Evolutionary conservation across 2,888 invertebrate species (phyloP), one percentile per base, ranked within the genome.

Genomic region (Kryphioiulus occultus): DNA sequence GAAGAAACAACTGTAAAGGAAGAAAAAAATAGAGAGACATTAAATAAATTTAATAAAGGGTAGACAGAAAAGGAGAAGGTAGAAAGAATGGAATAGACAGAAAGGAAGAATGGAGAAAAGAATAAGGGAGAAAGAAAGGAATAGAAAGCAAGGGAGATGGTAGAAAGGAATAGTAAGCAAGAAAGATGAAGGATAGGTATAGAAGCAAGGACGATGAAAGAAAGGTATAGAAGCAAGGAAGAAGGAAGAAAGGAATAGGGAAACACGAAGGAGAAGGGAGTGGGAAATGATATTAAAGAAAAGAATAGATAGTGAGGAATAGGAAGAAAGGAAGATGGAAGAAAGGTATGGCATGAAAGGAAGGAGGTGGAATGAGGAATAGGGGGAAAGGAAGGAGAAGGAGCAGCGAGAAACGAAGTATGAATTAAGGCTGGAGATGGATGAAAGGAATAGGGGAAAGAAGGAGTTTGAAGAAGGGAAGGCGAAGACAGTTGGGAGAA

Each of bases 371-470:
- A 12, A 42, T 26, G 22, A 42, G 44, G 35, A 35, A 7, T n/a
- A 35, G 2, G 35, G 35, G 42, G 39, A 85, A 42, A 22, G 44
- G 42, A 85, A 39, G 39, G 1, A 32, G 42, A 85, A 35, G 17
- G 15, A 85, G 85, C n/a, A n/a, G n/a, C n/a, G n/a, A 15, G 85
- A 85, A 85, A 85, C 10, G 30, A 32, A 85, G 85, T n/a, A n/a
- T n/a, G n/a, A n/a, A n/a, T 26, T 22, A 15, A 78, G 26, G 78
- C n/a, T 9, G n/a, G 85, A 85, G 85, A 12, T 22, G 22, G 85
- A n/a, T 5, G 85, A n/a, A 85, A 85, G 39, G 85, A 78, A 78
- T 4, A 78, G 5, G 26, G 17, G 78, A 26, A 10, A 78, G n/a
- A n/a, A 32, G 85, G 22, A 32, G 5, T 9, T 26, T 30, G n/a